Base-by-base conservation (phyloP, 2,888 invertebrate species). In the Temnothorax rugatulus region DNA sequence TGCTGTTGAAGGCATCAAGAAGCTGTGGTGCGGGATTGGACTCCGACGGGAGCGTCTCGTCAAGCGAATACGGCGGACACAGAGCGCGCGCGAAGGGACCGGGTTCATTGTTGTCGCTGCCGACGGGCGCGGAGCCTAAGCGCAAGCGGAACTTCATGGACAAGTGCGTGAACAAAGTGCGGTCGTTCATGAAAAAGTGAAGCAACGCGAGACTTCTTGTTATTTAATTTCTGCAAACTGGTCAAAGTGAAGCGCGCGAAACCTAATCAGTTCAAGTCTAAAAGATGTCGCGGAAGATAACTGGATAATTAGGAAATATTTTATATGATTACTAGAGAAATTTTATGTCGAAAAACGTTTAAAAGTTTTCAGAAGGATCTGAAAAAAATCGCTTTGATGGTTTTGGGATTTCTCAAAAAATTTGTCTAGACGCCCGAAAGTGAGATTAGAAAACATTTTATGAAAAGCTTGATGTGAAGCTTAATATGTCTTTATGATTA, bases 81-180 rank as follows among this genome's bases (percentile, higher is more conserved):
- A 89, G 87, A 18, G 13, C 25, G 7, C 44, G 29, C 7, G 44
- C 59, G 21, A 81, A 81, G 5, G 92, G 87, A n/a, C 90, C 95
- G 92, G 96, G 96, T 91, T 96, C 96, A 84, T 95, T 96, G 87
- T 94, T 96, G 84, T 96, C 96, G 87, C 93, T 97, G 92, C 96
- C 96, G 92, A 94, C 96, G 92, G 96, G 96, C 91, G 96, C 95
- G 76, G 96, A 96, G 92, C 96, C 96, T 11, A 97, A 97, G 94
- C 96, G 96, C 93, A 97, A 97, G 95, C 97, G 97, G 94, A 98
- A 97, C 95, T 98, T 98, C 95, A 97, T 98, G 96, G 98, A 98
- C 96, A 94, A 94, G 82, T 94, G 94, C 77, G 93, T 94, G 44
- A 94, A 93, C 83, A 94, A 94, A 81, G 93, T 94, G 91, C 93